Conservation (phyloP, 2,888 invertebrate species). For the Mayetiola destructor region DNA sequence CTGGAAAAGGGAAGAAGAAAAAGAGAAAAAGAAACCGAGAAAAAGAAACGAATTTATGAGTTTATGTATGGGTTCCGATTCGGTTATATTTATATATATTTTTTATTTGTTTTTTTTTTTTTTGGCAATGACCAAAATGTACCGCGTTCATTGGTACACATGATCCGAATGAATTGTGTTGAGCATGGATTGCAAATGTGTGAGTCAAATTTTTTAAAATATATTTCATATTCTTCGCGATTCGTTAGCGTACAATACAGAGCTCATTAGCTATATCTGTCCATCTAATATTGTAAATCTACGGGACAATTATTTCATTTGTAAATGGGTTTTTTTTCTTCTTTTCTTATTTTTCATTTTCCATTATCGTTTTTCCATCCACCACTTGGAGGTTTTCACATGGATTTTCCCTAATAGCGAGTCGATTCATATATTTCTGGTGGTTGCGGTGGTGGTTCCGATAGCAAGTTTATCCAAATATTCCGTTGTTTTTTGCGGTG, state of each 20-base stretch:
- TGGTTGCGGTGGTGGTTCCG: too few species aligned
- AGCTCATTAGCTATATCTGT: slow-evolving; percentile 6
- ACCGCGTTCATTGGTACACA: too few species aligned
- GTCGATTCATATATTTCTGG: too few species aligned
- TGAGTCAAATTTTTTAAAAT: background rate
- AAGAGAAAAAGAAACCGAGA: background rate
- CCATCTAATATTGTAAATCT: slow-evolving; percentile 1
- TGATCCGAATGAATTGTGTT: background rate
- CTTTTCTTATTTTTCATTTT: background rate
- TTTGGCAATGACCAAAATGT: background rate
- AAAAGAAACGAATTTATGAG: background rate
- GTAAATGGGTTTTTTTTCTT: background rate
- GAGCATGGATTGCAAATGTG: background rate
- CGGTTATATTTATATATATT: too few species aligned
- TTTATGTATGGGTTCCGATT: too few species aligned
- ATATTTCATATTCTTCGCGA: background rate
- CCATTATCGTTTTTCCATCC: too few species aligned
- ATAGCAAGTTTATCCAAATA: too few species aligned
- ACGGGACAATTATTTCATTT: background rate
- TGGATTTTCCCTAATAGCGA: too few species aligned
- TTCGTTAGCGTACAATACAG: background rate
- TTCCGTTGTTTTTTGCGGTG: too few species aligned
- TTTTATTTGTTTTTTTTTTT: background rate
- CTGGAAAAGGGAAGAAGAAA: background rate
- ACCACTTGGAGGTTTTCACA: too few species aligned